Base-by-base conservation (phyloP, 2,797 vertebrate genomes). In the Arnoldichthys spilopterus region DNA sequence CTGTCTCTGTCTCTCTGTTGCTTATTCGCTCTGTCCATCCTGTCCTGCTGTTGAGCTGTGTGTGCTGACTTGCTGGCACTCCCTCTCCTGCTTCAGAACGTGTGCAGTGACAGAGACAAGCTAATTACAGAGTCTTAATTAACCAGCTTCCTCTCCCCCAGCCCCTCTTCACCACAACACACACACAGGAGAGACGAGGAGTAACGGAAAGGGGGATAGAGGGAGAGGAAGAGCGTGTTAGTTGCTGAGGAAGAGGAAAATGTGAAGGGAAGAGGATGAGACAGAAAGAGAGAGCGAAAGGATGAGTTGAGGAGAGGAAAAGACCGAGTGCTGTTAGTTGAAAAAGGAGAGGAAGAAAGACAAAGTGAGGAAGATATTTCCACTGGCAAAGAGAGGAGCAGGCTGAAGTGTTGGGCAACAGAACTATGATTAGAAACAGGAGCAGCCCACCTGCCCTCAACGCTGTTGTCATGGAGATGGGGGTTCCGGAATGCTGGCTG, bases 71-170 rank as follows among this genome's bases (percentile, higher is more conserved):
- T 26, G 63, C 56, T 86, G 82, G 72, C 79, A 64, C 77, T 37
- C 58, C 79, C 81, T 81, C 77, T 79, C 71, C 78, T 61, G 64
- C 82, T 78, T 81, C 84, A 85, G 82, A 63, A 85, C 76, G 83
- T 85, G 84, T 82, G 83, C 75, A 81, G 77, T 86, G 87, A 85
- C 84, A 88, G 84, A 85, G 79, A 85, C 77, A 79, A 74, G 72
- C 84, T 87, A 86, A 88, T 88, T 86, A 86, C 72, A 73, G 86
- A 78, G 76, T 80, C 80, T 80, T 88, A 85, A 86, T 88, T 85
- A 88, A 86, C 80, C 78, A 82, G 78, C 70, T 82, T 83, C 72
- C 76, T 79, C 77, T 71, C 80, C 76, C 75, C 73, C 79, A 85
- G 72, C 83, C 79, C 62, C 71, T 74, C 20, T 26, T 6, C 70